Conservation (phyloP, 2,888 invertebrate genomes). For the Lasioglossum calceatum region DNA sequence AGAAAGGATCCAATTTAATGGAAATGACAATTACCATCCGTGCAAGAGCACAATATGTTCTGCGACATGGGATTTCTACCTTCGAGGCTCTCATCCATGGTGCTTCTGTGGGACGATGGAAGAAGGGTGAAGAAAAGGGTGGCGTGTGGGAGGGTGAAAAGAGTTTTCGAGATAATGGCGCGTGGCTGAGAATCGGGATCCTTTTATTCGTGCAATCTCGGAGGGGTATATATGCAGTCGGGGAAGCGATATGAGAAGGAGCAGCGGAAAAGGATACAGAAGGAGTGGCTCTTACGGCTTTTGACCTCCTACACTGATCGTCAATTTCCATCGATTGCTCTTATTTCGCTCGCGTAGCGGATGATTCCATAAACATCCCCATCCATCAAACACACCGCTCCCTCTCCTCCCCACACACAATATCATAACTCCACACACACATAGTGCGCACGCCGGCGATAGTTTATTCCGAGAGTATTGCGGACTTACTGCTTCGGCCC, state of each 20-base stretch:
- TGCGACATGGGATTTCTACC: constrained; percentile 44
- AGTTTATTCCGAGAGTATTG: not conserved
- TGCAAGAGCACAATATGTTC: constrained; percentile 32
- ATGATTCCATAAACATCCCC: constrained; percentile 55
- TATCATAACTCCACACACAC: constrained; percentile 34
- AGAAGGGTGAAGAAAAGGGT: not conserved
- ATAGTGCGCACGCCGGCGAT: not conserved
- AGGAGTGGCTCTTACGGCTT: constrained; percentile 16
- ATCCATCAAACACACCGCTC: constrained; percentile 57
- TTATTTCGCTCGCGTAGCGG: constrained; percentile 54
- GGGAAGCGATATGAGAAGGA: not conserved
- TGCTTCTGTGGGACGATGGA: not conserved
- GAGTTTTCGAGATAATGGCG: constrained; percentile 55
- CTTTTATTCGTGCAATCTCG: constrained; percentile 56
- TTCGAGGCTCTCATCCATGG: not conserved
- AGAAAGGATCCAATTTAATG: constrained; percentile 35
- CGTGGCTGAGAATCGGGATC: constrained; percentile 39
- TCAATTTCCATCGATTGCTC: constrained; percentile 61
- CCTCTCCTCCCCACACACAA: not conserved
- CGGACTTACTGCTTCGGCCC: not conserved
- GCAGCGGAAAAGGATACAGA: constrained; percentile 22
- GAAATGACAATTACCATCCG: constrained; percentile 50
- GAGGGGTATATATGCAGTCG: constrained; percentile 13
- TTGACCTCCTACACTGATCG: constrained; percentile 35
- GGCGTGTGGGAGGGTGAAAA: constrained; percentile 13